These are phyloP conservation scores for Pemphigus obesinymphae DNA, from an alignment of 1,140 invertebrate genomes.

Conservation along the genomic window DNA sequence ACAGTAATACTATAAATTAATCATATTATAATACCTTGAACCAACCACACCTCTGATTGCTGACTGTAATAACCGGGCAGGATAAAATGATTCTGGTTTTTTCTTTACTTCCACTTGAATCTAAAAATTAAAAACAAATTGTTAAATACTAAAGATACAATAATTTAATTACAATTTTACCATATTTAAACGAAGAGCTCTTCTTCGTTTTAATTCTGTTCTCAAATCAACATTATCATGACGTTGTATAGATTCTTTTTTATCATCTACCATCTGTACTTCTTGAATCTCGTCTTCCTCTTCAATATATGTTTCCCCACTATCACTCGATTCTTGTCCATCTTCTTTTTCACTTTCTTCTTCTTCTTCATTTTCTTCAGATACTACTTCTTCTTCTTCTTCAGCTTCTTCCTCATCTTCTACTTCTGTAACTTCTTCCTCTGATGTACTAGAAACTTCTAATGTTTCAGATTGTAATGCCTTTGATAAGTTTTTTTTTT, in stretches of 20 bases:
- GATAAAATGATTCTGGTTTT: conserved; percentile 35
- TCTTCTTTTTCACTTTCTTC: conserved; percentile 38
- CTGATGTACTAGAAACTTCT: conserved; percentile 5
- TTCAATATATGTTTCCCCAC: not conserved
- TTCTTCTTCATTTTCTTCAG: conserved; percentile 12
- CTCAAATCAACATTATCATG: conserved; percentile 27
- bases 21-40: conserved; percentile 5
- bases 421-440: not conserved
- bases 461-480: not conserved
- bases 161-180: not conserved
- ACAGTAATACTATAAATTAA: not conserved
- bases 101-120: conserved; percentile 30
- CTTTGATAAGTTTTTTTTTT: not conserved
- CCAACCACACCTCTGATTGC: conserved; percentile 37
- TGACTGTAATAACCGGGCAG: conserved; percentile 28
- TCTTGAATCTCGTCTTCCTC: not conserved
- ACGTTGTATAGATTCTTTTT: not conserved
- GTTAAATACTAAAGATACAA: not conserved
- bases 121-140: not conserved
- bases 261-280: not conserved
- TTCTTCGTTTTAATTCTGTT: conserved; percentile 37
- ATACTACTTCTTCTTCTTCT: not conserved
- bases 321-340: conserved; percentile 1
- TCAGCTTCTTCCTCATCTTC: not conserved
- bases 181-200: conserved; percentile 28